Evolutionary conservation across 2,888 invertebrate species (phyloP).

Genomic region (Leucozona laternaria): DNA sequence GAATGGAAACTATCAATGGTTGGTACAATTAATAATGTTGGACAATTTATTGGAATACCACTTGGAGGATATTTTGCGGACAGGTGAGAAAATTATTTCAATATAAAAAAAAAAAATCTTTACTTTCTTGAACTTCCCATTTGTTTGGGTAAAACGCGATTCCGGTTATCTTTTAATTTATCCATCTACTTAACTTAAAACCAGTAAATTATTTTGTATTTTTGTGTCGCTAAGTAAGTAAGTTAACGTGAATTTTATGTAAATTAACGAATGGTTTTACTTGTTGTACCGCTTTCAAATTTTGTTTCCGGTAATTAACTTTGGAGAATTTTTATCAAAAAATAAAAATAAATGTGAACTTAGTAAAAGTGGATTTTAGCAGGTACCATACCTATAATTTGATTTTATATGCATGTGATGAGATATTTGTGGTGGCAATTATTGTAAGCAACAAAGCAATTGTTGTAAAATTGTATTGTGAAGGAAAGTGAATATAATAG

Average conservation of each 20-base stretch:
- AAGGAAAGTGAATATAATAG: conserved; percentile 1
- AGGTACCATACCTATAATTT: background rate
- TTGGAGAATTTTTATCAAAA: background rate
- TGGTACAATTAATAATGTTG: conserved; percentile 90
- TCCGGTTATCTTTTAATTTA: background rate
- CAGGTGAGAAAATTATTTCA: conserved; percentile 84
- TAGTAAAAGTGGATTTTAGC: background rate
- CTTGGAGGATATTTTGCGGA: conserved; percentile 88
- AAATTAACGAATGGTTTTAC: background rate
- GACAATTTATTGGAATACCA: conserved; percentile 89
- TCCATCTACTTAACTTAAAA: background rate
- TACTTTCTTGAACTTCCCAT: background rate
- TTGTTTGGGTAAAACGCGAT: background rate
- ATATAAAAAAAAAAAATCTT: background rate
- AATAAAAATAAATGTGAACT: background rate
- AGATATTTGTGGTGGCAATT: background rate
- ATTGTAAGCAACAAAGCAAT: background rate
- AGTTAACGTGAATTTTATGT: background rate
- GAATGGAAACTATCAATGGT: conserved; percentile 90
- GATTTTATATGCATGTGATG: background rate
- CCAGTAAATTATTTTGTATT: background rate
- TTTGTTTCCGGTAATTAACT: background rate
- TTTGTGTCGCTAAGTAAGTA: background rate
- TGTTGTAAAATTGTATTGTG: background rate
- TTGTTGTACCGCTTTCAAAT: background rate